Base-by-base conservation (phyloP, 2,797 vertebrate species). In the Antennarius maculatus region DNA sequence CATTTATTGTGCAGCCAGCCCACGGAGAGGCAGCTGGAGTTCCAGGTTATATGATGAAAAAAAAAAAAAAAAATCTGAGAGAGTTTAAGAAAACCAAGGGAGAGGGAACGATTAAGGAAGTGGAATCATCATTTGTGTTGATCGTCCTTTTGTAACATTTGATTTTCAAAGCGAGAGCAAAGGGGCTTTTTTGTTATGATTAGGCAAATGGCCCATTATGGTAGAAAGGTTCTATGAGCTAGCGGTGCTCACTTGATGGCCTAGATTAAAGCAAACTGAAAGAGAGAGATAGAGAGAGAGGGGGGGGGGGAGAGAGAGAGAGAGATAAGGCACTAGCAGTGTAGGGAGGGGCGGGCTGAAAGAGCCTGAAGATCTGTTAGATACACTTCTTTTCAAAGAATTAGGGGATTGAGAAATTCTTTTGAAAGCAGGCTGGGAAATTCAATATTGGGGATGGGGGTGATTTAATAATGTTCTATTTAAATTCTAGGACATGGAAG, bases 1-100 rank as follows among this genome's bases (percentile, higher is more conserved):
- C 88, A 93, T 90, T 92, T 92, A 79, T 53, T 48, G 73, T 27
- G 62, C 77, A 49, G 52, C 53, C 23, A 29, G 69, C 69, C 70
- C 50, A 49, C n/a, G 51, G 55, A 75, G 68, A 76, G 43, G 51
- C 45, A 70, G 71, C 63, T 12, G 28, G 52, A 74, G 56, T 82
- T 42, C 46, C 69, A 69, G 51, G 61, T 62, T 60, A 52, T 64
- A 73, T 27, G 50, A 45, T 37, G 71, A 60, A 67, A 55, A 23
- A 23, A 23, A 23, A 23, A 79, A 86, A 58, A 23, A 23, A 23
- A 79, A 86, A 58, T 46, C 23, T 49, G 41, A 2, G 27, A 45
- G 49, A 60, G 71, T 76, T 58, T 60, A 77, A 73, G 60, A 69
- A 66, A 72, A 74, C 12, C 41, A 12, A 54, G 50, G 45, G 43